Conservation (phyloP, 2,113 vertebrate genomes). For the Diglossa brunneiventris region DNA sequence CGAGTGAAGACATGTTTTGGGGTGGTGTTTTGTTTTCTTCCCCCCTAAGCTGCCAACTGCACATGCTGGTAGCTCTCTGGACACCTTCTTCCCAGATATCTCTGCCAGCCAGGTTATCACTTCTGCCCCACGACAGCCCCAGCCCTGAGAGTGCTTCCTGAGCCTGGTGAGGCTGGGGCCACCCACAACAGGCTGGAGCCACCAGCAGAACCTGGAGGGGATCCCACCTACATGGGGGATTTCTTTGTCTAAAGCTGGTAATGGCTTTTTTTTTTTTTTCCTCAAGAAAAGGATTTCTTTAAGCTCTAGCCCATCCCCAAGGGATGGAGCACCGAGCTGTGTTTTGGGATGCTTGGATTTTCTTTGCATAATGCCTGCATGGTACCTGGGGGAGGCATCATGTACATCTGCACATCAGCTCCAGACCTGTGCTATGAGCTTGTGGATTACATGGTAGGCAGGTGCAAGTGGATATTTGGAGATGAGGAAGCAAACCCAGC, state of each 20-base stretch:
- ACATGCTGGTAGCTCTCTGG: not conserved
- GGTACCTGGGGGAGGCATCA: accelerated
- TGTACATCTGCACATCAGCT: not conserved
- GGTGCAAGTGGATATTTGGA: not conserved
- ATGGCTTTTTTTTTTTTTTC: not conserved
- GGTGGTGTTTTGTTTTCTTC: not conserved
- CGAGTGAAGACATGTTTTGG: not conserved
- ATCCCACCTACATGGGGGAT: not conserved
- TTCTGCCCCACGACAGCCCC: not conserved
- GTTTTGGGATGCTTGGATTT: not conserved
- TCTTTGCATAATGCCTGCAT: not conserved
- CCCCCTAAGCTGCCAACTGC: not conserved
- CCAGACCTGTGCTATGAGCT: not conserved
- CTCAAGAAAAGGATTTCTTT: not conserved
- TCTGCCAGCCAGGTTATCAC: not conserved
- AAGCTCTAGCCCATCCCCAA: not conserved
- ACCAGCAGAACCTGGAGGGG: not conserved
- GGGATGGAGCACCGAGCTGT: not conserved
- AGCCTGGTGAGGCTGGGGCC: accelerated
- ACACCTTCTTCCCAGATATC: not conserved
- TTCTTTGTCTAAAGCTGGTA: not conserved
- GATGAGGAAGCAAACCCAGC: not conserved
- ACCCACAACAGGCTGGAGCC: not conserved
- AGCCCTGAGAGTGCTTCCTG: not conserved
- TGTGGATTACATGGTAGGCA: not conserved